Evolutionary conservation across 2,113 vertebrate species (phyloP), one percentile per base, ranked within the genome.

Genomic region (Festucalex cinctus): DNA sequence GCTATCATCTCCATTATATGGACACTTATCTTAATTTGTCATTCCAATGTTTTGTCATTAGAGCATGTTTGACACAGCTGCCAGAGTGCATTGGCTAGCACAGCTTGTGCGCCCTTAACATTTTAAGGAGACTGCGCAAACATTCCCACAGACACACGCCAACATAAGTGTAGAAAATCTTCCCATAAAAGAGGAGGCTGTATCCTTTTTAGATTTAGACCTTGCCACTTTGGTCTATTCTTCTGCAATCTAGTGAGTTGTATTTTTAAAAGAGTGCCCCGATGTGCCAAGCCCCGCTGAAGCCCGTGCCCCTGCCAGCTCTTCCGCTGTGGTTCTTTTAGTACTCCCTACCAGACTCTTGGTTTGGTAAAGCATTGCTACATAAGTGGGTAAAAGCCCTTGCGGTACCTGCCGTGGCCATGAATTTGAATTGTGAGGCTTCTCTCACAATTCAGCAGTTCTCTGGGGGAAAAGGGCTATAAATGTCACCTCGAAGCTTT

Each of bases 271-370:
- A 43, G 77, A 83, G 71, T 14, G 19, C 65, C 66, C 80, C 68
- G 75, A 67, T 65, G 59, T 80, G 77, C 83, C 76, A 86, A 85
- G 63, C 78, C 76, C 65, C 69, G 32, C 73, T 85, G 74, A 68
- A 80, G 71, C 65, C 43, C 20, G 53, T 44, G 56, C 68, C 76
- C 76, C 56, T 79, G 76, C 77, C 80, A 65, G 60, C 64, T 82
- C 76, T 86, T 82, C 72, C 65, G 44, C 75, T 89, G 89, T 72
- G 86, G 90, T 86, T 85, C 64, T 1, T 71, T 65, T 63, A 59
- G 73, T 17, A 0, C 76, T 76, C 48, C 65, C 65, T 51, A 73
- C 69, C 71, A 68, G 81, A 70, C 35, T 57, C 54, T 67, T 51
- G 73, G 71, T 69, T 83, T 68, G 75, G 77, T 84, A 75, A 67